Base-by-base conservation (phyloP, 2,113 vertebrate species). In the Sylvietta virens region DNA sequence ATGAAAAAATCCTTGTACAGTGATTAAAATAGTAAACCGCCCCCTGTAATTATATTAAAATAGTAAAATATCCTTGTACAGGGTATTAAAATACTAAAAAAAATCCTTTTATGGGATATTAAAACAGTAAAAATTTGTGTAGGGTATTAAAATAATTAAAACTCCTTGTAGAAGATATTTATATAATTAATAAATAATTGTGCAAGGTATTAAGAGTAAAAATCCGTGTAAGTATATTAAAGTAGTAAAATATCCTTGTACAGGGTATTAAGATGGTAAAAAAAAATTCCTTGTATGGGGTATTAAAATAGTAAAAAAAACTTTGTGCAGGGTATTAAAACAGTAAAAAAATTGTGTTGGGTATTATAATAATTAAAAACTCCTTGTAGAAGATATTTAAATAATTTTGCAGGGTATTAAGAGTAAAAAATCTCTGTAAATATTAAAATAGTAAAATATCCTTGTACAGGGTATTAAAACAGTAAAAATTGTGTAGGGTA, bases 51-150 rank as follows among this genome's bases (percentile, higher is more conserved):
- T 30, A 53, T 18, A 53, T 53, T 53, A 53, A 53, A 53, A 53
- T 30, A 51, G 16, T 15, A 11, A 54, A 54, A 31, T 19, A 31
- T 54, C 53, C 7, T 7, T 54, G 53, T 19, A 31, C 53, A 31
- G 28, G 27, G 47, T 48, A 13, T 27, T 28, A 10, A 54, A 54
- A 58, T 15, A 58, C 7, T 19, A 4, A 56, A 58, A 23, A 35
- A 58, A n/a, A n/a, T n/a, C n/a, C n/a, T n/a, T n/a, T n/a, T n/a
- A n/a, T n/a, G n/a, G n/a, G n/a, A n/a, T n/a, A n/a, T n/a, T n/a
- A n/a, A n/a, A n/a, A n/a, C n/a, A n/a, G n/a, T n/a, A 53, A 17
- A 30, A 4, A 15, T 8, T 53, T 40, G 4, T 23, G 1, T 3
- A 51, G 19, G 6, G 28, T 35, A 37, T 69, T 37, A 13, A n/a